Base-by-base conservation (phyloP, 2,113 vertebrate species). In the Pelecanus crispus region DNA sequence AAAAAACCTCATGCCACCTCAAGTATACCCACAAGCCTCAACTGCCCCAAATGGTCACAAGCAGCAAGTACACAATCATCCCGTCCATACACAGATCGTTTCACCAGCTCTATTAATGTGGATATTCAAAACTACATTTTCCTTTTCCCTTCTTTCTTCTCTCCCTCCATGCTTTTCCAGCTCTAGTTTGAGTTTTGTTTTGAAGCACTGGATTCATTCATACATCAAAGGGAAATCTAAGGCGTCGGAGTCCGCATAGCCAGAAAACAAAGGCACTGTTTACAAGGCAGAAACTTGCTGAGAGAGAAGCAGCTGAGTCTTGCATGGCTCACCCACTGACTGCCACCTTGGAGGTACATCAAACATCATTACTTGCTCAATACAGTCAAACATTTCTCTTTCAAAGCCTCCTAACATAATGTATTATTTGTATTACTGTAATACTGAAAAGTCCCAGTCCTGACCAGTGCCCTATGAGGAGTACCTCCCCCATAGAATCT, bases 261-360 rank as follows among this genome's bases (percentile, higher is more conserved):
- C 67, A 78, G 72, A 94, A 96, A 88, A 95, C 84, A 96, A 97
- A 95, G 89, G 50, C 62, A 42, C 91, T 90, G 84, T 97, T 96
- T 95, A 95, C 84, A 77, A 77, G 89, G 89, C 36, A 0, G 66
- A 91, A 95, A 94, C 81, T 94, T 87, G 86, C 66, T 82, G 73
- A 90, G 86, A 94, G 88, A 91, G 70, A 82, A 96, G 83, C 96
- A 95, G 95, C 94, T 96, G 94, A 96, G 74, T 91, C 92, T 86
- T 92, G 91, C 96, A 95, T 80, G 91, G 58, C 86, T 97, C 95
- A 82, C 94, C 74, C 84, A 49, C 89, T 85, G 94, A 62, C 86
- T 91, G 78, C 89, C 84, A 90, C 84, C 90, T 94, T 96, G 96
- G 94, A 95, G 95, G 92, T 91, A 94, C 86, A 95, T 96, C 95